These are phyloP conservation scores for Lucilia sericata DNA, from an alignment of 1,140 invertebrate species.

Conservation along the genomic window DNA sequence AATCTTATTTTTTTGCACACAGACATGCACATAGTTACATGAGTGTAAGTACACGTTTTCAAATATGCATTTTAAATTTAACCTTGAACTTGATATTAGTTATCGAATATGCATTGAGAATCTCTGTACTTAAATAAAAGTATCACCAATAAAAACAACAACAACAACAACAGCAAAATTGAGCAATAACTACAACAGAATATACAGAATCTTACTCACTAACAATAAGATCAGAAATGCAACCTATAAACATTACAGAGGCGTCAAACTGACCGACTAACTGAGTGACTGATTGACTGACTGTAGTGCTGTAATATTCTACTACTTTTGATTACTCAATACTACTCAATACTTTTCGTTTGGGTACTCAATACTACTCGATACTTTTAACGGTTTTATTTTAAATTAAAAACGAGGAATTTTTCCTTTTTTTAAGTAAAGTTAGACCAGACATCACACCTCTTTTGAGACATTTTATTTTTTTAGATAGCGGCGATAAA, in stretches of 20 bases:
- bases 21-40: neutral
- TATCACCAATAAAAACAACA: neutral
- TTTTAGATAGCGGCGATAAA: too few species aligned
- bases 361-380: too few species aligned
- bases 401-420: too few species aligned
- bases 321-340: too few species aligned
- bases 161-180: neutral
- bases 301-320: too few species aligned
- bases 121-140: neutral
- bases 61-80: slow-evolving; percentile 39
- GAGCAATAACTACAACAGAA: neutral
- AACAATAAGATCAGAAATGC: neutral
- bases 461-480: too few species aligned
- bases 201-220: neutral
- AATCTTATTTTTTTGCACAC: neutral
- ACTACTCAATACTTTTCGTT: too few species aligned
- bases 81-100: slow-evolving; percentile 43
- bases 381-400: too few species aligned
- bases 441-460: too few species aligned
- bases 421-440: too few species aligned
- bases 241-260: neutral
- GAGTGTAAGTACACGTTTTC: slow-evolving; percentile 23
- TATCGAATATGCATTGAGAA: slow-evolving; percentile 32
- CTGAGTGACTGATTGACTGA: neutral
- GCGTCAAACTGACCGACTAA: neutral